These are phyloP conservation scores for Aphodius granarius DNA, from an alignment of 2,888 invertebrate species.

Conservation along the genomic window DNA sequence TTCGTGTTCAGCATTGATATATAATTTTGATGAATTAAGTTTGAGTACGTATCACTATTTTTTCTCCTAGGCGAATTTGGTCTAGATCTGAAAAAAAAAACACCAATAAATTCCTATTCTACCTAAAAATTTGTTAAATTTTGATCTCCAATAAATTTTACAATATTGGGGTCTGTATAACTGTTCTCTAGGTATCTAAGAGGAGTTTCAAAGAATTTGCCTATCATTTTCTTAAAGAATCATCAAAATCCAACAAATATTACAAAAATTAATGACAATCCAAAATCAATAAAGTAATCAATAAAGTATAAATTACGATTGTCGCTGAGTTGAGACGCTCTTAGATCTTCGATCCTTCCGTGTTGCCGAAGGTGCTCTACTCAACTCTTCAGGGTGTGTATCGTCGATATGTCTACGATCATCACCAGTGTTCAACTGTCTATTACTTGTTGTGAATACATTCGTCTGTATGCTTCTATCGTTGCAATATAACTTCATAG, in stretches of 20 bases:
- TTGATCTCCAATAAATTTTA: no score
- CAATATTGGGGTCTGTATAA: no score
- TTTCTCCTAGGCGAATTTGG: slow-evolving; percentile 4
- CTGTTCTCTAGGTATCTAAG: no score
- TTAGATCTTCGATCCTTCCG: not conserved
- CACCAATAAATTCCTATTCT: no score
- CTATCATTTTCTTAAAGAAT: no score
- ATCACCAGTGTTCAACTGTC: not conserved
- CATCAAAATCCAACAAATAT: no score
- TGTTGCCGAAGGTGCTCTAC: not conserved
- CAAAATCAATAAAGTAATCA: not conserved
- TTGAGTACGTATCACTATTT: not conserved
- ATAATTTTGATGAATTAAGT: slow-evolving; percentile 6
- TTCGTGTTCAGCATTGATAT: slow-evolving; percentile 2
- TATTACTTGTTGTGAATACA: not conserved
- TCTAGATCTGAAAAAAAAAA: not conserved
- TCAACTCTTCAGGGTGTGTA: not conserved
- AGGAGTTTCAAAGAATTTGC: no score
- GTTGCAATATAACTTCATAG: slow-evolving; percentile 29
- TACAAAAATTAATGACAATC: no score
- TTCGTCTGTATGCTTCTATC: slow-evolving; percentile 19
- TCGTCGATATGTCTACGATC: not conserved
- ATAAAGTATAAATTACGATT: not conserved
- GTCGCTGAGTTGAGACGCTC: slow-evolving; percentile 2
- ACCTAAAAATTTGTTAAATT: no score